These are phyloP conservation scores for Corvus hawaiiensis DNA, from an alignment of 2,113 vertebrate species.

Conservation along the genomic window DNA sequence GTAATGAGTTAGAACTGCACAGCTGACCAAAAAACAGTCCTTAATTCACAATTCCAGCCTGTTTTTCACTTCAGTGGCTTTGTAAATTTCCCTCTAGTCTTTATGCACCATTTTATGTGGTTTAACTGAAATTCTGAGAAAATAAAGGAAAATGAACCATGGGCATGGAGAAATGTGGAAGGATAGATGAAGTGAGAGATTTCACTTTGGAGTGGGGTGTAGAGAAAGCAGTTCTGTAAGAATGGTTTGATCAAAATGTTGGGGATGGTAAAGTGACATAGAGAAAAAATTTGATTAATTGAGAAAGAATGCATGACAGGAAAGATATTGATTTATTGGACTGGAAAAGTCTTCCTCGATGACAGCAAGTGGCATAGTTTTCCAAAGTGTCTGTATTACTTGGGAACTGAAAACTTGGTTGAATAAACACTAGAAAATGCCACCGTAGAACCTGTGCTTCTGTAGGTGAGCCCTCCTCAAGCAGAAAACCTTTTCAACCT, in stretches of 20 bases:
- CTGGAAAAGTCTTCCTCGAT: neutral
- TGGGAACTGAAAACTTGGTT: neutral
- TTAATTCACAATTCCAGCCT: neutral
- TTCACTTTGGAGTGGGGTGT: neutral
- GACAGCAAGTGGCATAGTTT: neutral
- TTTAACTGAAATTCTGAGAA: constrained; percentile 1
- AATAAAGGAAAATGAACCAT: neutral
- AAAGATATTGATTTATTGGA: neutral
- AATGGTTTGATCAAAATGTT: neutral
- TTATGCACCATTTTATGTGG: neutral
- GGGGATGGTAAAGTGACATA: neutral
- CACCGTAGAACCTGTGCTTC: neutral
- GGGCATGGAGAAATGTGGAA: neutral
- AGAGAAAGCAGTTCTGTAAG: neutral
- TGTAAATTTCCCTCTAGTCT: constrained; percentile 5
- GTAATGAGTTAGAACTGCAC: neutral
- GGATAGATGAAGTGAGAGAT: neutral
- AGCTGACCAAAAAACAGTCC: constrained; percentile 13
- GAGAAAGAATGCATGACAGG: neutral
- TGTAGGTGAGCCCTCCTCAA: neutral
- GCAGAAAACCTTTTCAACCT: neutral
- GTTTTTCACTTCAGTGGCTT: neutral
- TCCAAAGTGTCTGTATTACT: neutral
- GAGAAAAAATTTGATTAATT: neutral
- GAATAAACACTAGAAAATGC: neutral